Percentiles rank a stretch among this genome's conserved stretches.
Evolutionary conservation across 2,797 vertebrate species (phyloP).

Genomic region (Tadarida brasiliensis): DNA sequence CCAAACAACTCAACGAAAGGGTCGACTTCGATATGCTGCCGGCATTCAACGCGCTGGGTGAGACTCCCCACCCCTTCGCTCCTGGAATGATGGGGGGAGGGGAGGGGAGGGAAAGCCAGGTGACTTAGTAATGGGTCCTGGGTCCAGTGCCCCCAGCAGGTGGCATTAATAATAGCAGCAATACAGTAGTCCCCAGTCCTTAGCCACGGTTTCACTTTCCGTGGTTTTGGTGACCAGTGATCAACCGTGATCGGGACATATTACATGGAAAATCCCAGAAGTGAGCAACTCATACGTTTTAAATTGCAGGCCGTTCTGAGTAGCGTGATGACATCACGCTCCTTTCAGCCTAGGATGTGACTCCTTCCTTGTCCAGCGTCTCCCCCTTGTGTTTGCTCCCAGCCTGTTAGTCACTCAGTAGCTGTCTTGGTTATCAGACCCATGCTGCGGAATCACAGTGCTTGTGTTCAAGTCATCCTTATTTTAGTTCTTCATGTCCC

Average conservation of each 20-base stretch:
- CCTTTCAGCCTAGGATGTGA: neutral
- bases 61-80: neutral
- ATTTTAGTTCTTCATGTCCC: neutral
- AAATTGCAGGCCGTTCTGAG: neutral
- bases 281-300: neutral
- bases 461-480: neutral
- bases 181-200: too few relatives aligned
- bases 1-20: neutral
- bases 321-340: too few relatives aligned
- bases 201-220: neutral
- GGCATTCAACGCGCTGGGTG: conserved; percentile 83
- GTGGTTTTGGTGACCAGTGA: neutral
- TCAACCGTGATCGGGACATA: neutral
- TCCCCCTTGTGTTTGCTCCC: neutral
- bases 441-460: accelerated
- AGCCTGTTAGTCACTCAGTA: neutral
- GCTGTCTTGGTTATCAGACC: neutral
- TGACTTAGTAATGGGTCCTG: accelerated
- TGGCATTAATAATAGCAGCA: neutral
- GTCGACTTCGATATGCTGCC: conserved; percentile 83
- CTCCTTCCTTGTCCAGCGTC: neutral
- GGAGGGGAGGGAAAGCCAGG: neutral
- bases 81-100: neutral
- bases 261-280: neutral
- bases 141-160: neutral